Percentiles rank a stretch among this genome's conserved stretches.
Conservation (phyloP, 1,140 invertebrate species). For the Pseudomyrmex sp. region DNA sequence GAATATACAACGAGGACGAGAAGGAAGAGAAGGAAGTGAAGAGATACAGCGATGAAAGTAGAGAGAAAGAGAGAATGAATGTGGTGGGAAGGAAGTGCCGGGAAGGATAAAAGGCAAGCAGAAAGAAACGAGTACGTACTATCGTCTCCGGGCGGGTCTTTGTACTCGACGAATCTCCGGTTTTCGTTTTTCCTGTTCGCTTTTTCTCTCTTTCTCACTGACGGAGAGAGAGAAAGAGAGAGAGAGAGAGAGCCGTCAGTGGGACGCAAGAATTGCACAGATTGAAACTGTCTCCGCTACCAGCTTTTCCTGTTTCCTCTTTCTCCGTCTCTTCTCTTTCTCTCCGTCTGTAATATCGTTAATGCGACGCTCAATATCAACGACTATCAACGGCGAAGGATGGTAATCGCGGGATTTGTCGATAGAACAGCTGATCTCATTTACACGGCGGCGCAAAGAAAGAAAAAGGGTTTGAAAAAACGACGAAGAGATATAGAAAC, state of each 20-base stretch:
- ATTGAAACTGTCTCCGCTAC: too few species aligned
- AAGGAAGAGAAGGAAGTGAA: background rate
- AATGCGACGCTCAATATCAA: conserved; percentile 65
- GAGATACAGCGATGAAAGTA: background rate
- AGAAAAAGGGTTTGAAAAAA: conserved; percentile 17
- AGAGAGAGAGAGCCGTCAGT: conserved; percentile 34
- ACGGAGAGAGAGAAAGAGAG: too few species aligned
- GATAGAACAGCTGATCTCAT: conserved; percentile 65
- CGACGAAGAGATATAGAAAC: background rate
- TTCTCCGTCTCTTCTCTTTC: conserved; percentile 8
- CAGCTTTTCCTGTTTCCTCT: background rate
- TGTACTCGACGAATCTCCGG: conserved; percentile 63
- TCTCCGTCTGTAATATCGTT: conserved; percentile 65
- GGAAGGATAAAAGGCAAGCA: conserved; percentile 73
- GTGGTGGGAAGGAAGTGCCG: conserved; percentile 72
- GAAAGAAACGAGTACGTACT: conserved; percentile 75
- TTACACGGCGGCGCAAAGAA: conserved; percentile 14
- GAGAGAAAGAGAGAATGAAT: conserved; percentile 54
- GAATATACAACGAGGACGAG: background rate
- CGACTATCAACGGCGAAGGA: conserved; percentile 31
- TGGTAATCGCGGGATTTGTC: conserved; percentile 65
- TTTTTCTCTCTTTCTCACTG: conserved; percentile 12
- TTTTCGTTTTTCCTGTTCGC: conserved; percentile 26
- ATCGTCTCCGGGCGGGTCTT: conserved; percentile 72
- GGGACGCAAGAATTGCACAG: conserved; percentile 57